Evolutionary conservation across 2,113 vertebrate species (phyloP).

Genomic region (Dissostichus mawsoni): DNA sequence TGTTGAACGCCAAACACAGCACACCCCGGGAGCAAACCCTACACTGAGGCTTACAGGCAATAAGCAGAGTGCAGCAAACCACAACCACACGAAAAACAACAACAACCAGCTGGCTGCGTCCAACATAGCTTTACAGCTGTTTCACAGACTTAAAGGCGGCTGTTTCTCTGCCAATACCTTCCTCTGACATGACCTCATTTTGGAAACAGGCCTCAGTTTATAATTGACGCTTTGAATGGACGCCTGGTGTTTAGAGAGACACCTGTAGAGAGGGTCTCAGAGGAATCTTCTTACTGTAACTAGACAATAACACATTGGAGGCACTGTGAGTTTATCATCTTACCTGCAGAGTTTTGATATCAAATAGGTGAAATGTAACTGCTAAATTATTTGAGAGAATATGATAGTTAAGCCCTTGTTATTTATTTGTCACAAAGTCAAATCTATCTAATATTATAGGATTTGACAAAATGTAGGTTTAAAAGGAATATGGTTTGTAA

Average conservation of each 20-base stretch:
- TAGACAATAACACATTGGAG: not conserved
- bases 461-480: no score
- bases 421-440: no score
- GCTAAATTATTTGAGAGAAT: not conserved
- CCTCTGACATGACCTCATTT: constrained; percentile 9
- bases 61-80: constrained; percentile 41
- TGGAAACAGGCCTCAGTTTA: constrained; percentile 11
- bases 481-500: not conserved
- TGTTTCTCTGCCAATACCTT: constrained; percentile 12
- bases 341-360: not conserved
- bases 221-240: constrained; percentile 9
- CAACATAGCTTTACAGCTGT: constrained; percentile 10
- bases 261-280: constrained; percentile 11
- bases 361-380: not conserved
- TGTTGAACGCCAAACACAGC: constrained; percentile 9
- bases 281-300: not conserved
- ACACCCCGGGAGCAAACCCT: constrained; percentile 10
- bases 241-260: constrained; percentile 1
- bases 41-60: constrained; percentile 14
- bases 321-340: not conserved
- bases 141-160: not conserved
- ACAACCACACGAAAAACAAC: constrained; percentile 42
- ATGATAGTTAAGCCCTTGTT: not conserved
- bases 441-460: no score
- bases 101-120: not conserved